A percentile compares a stretch with the other conserved stretches of the same genome.
Evolutionary conservation across 1,140 invertebrate genomes (phyloP).

Genomic region (Drosophila bifasciata): DNA sequence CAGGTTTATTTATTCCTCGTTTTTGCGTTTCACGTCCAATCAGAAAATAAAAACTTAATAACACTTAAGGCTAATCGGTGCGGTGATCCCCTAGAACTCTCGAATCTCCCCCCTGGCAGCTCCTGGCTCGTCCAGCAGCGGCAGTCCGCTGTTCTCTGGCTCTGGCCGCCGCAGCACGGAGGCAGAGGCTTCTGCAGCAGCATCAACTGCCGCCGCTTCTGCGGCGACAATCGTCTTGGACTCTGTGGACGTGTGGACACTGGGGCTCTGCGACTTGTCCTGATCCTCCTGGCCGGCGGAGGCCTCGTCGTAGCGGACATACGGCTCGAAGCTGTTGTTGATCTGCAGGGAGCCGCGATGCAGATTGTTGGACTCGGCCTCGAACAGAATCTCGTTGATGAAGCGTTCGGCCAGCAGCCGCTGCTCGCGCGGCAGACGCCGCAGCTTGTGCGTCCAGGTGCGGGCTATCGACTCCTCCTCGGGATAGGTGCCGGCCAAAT

Average conservation of each 20-base stretch:
- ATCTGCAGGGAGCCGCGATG: conserved; percentile 79
- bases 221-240: conserved; percentile 44
- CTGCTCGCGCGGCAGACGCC: conserved; percentile 70
- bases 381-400: conserved; percentile 82
- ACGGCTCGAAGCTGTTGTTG: conserved; percentile 79
- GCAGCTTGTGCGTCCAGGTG: conserved; percentile 77
- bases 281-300: conserved; percentile 58
- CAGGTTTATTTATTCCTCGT: conserved; percentile 31
- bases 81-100: conserved; percentile 17
- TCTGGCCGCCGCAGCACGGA: conserved; percentile 2
- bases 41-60: conserved; percentile 43
- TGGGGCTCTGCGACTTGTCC: conserved; percentile 78
- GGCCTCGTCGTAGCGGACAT: conserved; percentile 72
- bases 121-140: too few relatives aligned
- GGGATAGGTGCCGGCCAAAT: conserved; percentile 70
- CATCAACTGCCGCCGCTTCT: conserved; percentile 2
- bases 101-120: conserved; percentile 4
- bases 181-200: conserved; percentile 4
- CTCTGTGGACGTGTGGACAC: conserved; percentile 68
- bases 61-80: conserved; percentile 30
- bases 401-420: conserved; percentile 75
- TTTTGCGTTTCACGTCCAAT: conserved; percentile 4
- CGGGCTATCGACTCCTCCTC: conserved; percentile 79
- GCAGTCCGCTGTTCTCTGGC: too few relatives aligned
- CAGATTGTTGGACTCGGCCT: conserved; percentile 76